A percentile compares a stretch with the other conserved stretches of the same genome.
Evolutionary conservation across 2,888 invertebrate genomes (phyloP).

Genomic region (Brachypterus glaber): DNA sequence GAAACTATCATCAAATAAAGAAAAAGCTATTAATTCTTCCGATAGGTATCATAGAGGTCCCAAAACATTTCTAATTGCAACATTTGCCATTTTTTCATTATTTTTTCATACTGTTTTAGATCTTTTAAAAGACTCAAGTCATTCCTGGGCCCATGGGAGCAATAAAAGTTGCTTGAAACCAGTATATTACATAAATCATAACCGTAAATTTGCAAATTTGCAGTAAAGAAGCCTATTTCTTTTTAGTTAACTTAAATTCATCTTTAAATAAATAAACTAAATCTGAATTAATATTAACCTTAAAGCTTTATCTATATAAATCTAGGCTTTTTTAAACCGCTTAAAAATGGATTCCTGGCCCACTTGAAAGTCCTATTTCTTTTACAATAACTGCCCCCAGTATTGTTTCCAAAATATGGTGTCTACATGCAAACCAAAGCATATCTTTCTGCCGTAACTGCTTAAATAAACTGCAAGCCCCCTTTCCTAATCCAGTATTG

Average conservation of each 20-base stretch:
- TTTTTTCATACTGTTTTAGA: conserved; percentile 3
- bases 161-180: conserved; percentile 4
- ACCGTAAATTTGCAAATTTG: background rate
- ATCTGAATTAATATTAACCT: conserved; percentile 8
- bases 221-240: background rate
- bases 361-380: conserved; percentile 7
- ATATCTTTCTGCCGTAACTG: conserved; percentile 9
- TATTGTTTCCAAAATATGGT: conserved; percentile 16
- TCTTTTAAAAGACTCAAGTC: conserved; percentile 9
- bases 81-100: conserved; percentile 3
- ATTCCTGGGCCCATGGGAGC: conserved; percentile 5
- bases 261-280: conserved; percentile 18
- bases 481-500: conserved; percentile 10
- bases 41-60: conserved; percentile 19
- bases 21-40: conserved; percentile 15
- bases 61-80: conserved; percentile 4
- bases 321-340: conserved; percentile 9
- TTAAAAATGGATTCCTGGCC: conserved; percentile 13
- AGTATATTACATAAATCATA: conserved; percentile 6
- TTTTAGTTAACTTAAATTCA: conserved; percentile 17
- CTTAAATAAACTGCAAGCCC: conserved; percentile 12
- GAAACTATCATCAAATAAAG: conserved; percentile 17
- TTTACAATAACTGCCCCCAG: conserved; percentile 11
- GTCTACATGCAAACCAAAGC: conserved; percentile 14
- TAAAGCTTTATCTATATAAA: background rate